Base-by-base conservation (phyloP, 2,797 vertebrate genomes). In the Argyrosomus regius region DNA sequence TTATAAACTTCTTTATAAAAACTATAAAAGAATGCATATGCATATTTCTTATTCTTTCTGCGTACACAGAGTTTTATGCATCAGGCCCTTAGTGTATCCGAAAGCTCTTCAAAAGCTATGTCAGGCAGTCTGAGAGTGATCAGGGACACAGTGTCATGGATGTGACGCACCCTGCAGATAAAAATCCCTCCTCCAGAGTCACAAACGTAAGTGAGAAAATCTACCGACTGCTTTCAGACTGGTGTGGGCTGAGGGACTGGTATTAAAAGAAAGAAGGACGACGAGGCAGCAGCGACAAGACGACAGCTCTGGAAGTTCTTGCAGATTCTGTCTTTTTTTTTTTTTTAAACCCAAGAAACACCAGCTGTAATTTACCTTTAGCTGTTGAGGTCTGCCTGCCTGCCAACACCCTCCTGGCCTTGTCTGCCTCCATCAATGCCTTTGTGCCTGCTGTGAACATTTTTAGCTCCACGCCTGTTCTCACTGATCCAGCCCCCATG, bases 311-410 rank as follows among this genome's bases (percentile, higher is more conserved):
- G 53, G 31, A 71, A 63, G 49, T 65, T 70, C 24, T 43, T 69
- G 52, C 52, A 61, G 59, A 75, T 84, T 64, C 46, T 67, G 31
- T 74, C 43, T 77, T 72, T 59, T 41, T 45, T 43, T 0, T 45
- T 43, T 74, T 53, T 50, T 43, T 54, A 52, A 60, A 68, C 20
- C 45, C 58, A 28, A 75, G 57, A 86, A 49, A 80, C 69, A 66
- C 57, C 31, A 49, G 50, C 59, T 80, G 76, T 85, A 82, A 76
- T 87, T 82, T 69, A 69, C 64, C 78, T 72, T 82, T 59, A 61
- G 63, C 62, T 82, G 69, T 66, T 72, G 60, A 78, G 54, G 46
- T 65, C 46, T 72, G 58, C 16, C 58, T 69, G 73, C 31, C 63
- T 84, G 70, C 74, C 57, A 62, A 28, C 50, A 53, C 56, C 50